Base-by-base conservation (phyloP, 2,113 vertebrate species). In the Zeus faber region DNA sequence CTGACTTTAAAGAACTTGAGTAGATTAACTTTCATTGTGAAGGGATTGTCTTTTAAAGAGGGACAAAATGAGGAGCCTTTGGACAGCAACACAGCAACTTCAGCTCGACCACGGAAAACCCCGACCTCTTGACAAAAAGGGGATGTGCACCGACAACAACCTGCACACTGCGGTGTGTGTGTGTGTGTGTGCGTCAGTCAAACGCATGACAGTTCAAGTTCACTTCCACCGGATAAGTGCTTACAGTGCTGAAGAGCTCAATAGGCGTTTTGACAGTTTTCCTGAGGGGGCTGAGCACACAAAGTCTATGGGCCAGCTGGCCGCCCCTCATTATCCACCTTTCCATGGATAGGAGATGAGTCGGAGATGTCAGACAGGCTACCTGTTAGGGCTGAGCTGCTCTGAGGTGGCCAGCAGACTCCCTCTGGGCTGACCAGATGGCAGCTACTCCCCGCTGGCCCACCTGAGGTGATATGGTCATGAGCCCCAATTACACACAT, bases 401-500 rank as follows among this genome's bases (percentile, higher is more conserved):
- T 62, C 72, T 50, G 65, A 67, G 51, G 65, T 56, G 80, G 68
- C 63, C 53, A 25, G 13, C 2, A 10, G 74, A 62, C 66, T 72
- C 70, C 74, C 77, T 58, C 57, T 48, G 61, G 67, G 67, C 58
- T 40, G 53, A 61, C 25, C 85, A 87, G 82, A 87, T 86, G 84
- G 77, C 68, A 47, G 58, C 57, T 48, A 26, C 62, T 64, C 55
- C 46, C 56, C 64, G 46, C 59, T 56, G 76, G 57, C 51, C 45
- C 5, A 8, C 1, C 20, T 70, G 50, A 64, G 67, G 58, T 52
- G 54, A 49, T 27, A 23, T 8, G 56, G 61, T 69, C 65, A 62
- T 40, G 7, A 75, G 46, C 44, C 37, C 43, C 54, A 46, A 54
- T 60, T 26, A 45, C 8, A 41, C 62, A 43, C 25, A 48, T 41